phyloP scores from a whole-genome alignment of 2,797 vertebrate genomes.

The Staurois parvus region DNA sequence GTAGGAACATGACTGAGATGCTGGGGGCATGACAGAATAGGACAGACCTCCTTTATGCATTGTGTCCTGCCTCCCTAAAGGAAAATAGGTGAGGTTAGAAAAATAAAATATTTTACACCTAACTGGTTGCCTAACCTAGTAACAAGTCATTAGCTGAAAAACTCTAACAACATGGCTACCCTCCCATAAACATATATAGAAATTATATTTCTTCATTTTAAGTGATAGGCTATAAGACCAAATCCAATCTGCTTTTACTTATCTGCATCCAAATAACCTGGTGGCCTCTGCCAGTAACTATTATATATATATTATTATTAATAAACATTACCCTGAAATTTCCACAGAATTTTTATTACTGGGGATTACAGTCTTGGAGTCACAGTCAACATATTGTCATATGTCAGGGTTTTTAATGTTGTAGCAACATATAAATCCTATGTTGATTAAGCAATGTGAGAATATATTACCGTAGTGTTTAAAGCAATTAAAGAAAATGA shows the following conservation, averaged over 20 bases:
- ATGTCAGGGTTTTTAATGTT: slow-evolving; percentile 1
- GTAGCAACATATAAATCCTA: slow-evolving; percentile 9
- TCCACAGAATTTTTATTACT: neutral
- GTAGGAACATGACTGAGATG: slow-evolving; percentile 89
- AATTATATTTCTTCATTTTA: neutral
- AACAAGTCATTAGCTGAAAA: neutral
- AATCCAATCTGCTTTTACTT: neutral
- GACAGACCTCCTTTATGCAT: slow-evolving; percentile 90
- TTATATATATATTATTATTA: slow-evolving; percentile 1
- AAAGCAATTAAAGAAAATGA: neutral
- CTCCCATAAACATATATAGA: neutral
- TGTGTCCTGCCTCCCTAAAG: slow-evolving; percentile 89
- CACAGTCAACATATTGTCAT: slow-evolving; percentile 3
- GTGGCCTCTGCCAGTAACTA: too few relatives aligned
- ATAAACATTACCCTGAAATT: neutral
- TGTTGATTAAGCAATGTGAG: neutral
- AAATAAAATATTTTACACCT: slow-evolving; percentile 54
- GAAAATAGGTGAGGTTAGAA: slow-evolving; percentile 68
- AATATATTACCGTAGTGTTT: neutral
- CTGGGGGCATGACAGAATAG: slow-evolving; percentile 94
- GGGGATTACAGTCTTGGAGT: slow-evolving; percentile 8
- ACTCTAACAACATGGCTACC: slow-evolving; percentile 3
- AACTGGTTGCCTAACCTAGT: neutral
- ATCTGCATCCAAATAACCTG: neutral
- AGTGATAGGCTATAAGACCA: neutral